Evolutionary conservation across 2,113 vertebrate genomes (phyloP).

Genomic region (Bambusicola thoracicus): DNA sequence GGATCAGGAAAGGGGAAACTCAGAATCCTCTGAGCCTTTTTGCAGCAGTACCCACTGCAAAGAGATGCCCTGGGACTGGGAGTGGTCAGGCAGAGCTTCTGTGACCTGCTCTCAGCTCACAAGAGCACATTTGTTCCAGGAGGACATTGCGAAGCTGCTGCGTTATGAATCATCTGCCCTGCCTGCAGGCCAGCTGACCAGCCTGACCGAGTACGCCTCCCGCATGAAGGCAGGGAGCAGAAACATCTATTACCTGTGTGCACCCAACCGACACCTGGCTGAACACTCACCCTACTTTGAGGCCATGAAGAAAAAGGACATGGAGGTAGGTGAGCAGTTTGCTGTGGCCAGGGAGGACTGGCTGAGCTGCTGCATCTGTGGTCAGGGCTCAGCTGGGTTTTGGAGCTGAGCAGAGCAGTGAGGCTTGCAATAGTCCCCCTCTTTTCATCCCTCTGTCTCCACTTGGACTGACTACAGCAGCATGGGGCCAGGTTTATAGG

Average conservation of each 20-base stretch:
- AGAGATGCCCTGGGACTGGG: neutral
- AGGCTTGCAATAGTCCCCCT: too few relatives aligned
- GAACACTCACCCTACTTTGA: conserved; percentile 95
- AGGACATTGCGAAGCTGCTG: conserved; percentile 93
- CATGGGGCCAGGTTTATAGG: neutral
- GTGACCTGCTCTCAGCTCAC: neutral
- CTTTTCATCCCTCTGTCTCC: neutral
- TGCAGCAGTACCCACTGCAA: neutral
- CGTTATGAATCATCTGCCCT: conserved; percentile 90
- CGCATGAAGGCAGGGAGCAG: conserved; percentile 92
- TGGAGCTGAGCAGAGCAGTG: neutral
- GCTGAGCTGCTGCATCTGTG: neutral
- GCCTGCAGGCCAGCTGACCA: conserved; percentile 88
- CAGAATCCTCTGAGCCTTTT: neutral
- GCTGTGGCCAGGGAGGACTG: neutral
- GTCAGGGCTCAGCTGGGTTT: neutral
- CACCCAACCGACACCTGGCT: conserved; percentile 91
- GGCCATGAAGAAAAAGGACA: conserved; percentile 95
- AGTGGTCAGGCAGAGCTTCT: neutral
- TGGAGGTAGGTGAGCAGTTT: conserved; percentile 82
- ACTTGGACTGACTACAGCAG: neutral
- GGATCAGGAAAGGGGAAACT: neutral
- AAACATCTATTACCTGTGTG: conserved; percentile 95
- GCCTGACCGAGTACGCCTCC: conserved; percentile 85
- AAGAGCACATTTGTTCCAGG: conserved; percentile 66